Evolutionary conservation across 2,113 vertebrate species (phyloP), one percentile per base, ranked within the genome.

Genomic region (Heterotis niloticus): DNA sequence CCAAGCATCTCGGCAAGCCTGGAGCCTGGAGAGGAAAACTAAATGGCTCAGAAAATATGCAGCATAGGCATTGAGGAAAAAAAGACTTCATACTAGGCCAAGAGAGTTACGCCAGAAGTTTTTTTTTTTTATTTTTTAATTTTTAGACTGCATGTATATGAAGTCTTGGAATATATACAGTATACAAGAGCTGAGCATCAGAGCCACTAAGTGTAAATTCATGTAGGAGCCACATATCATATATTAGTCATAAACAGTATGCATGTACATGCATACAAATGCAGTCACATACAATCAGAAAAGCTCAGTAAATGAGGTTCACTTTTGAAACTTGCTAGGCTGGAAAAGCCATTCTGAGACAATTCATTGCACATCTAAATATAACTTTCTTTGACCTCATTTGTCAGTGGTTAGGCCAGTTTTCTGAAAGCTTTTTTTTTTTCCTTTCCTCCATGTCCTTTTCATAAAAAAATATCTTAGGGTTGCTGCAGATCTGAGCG

Each of bases 1-100:
- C n/a, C 57, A 10, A 62, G 65, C 70, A 65, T 14, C 64, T 75
- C 70, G 51, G 64, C 57, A 23, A 75, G 57, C 54, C 44, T 66
- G 26, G 1, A 75, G 57, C 54, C 44, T 66, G 26, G 1, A 52
- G 77, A 65, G 18, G 28, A 52, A 78, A 70, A 28, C 65, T 20
- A 64, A 78, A 81, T 24, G 28, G 52, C n/a, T 44, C 18, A 51
- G 20, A n/a, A 1, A 52, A 71, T n/a, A 1, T 71, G 12, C 29
- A 44, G 7, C 7, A 7, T 44, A 44, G 34, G 34, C 34, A 44
- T 44, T 44, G 34, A 4, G 7, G 34, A 44, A 44, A 44, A 44
- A 44, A 44, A 44, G 34, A 44, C 7, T 44, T 44, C 34, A 44
- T 44, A 44, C 34, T 44, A 44, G 34, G 34, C 34, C 7, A 44